A percentile compares a stretch with the other conserved stretches of the same genome.
Evolutionary conservation across 2,797 vertebrate genomes (phyloP).

Genomic region (Anomalospiza imberbis): DNA sequence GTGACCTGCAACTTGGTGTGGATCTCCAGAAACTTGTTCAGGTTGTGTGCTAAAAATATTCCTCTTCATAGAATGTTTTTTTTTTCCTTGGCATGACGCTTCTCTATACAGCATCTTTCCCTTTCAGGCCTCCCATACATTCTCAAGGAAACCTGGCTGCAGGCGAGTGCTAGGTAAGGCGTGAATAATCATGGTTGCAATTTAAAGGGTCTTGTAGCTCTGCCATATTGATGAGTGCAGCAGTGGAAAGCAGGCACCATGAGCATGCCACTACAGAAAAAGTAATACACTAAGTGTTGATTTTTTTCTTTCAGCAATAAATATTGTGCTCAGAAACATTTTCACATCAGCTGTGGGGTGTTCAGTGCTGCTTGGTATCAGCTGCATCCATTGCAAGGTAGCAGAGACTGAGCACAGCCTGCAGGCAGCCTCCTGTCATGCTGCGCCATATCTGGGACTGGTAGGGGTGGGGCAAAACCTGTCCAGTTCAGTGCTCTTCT

Average conservation of each 20-base stretch:
- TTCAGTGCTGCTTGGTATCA: background rate
- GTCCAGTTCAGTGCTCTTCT: background rate
- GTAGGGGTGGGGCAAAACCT: background rate
- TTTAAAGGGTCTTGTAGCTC: background rate
- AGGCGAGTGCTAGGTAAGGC: background rate
- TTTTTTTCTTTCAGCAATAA: background rate
- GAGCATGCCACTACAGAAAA: background rate
- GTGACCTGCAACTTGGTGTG: background rate
- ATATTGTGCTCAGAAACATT: background rate
- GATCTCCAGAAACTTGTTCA: background rate
- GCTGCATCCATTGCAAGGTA: fast-evolving
- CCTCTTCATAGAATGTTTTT: background rate
- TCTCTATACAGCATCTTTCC: background rate
- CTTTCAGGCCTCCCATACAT: background rate
- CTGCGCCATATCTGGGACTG: background rate
- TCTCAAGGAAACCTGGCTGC: background rate
- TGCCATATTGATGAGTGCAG: background rate
- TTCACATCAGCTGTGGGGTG: background rate
- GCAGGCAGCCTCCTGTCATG: background rate
- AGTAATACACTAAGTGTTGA: background rate
- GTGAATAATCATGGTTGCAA: background rate
- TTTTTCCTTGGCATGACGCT: background rate
- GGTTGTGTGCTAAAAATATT: background rate
- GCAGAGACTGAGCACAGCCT: background rate
- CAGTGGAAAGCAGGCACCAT: background rate